Evolutionary conservation across 2,797 vertebrate species (phyloP).

Genomic region (Dromococcyx pavoninus): DNA sequence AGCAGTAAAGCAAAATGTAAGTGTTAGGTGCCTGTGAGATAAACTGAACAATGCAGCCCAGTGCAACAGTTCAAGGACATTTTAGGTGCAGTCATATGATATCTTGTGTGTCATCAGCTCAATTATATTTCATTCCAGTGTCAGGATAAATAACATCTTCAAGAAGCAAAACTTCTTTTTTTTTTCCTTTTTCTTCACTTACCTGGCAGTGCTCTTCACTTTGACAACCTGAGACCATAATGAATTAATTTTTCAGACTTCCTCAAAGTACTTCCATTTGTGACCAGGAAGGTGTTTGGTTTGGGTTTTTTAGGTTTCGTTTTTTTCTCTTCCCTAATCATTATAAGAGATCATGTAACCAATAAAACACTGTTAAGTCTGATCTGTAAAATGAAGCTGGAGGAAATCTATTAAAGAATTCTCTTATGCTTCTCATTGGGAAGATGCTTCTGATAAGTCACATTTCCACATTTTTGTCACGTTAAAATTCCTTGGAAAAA

Average conservation of each 20-base stretch:
- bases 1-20: not conserved
- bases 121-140: not conserved
- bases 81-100: not conserved
- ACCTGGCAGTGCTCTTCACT: not conserved
- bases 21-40: not conserved
- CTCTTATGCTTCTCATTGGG: not conserved
- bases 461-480: not conserved
- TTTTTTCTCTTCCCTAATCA: not conserved
- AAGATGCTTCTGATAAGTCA: constrained; percentile 6
- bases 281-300: not conserved
- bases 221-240: not conserved
- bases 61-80: not conserved
- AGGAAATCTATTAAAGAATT: not conserved
- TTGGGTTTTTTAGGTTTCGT: not conserved
- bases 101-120: not conserved
- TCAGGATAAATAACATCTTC: not conserved
- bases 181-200: not conserved
- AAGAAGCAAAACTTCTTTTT: not conserved
- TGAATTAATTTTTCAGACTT: not conserved
- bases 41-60: not conserved
- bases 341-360: not conserved
- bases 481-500: not conserved
- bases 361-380: constrained; percentile 22
- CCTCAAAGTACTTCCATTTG: not conserved
- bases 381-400: constrained; percentile 33